Base-by-base conservation (phyloP, 2,797 vertebrate genomes). In the Coregonus sp. region DNA sequence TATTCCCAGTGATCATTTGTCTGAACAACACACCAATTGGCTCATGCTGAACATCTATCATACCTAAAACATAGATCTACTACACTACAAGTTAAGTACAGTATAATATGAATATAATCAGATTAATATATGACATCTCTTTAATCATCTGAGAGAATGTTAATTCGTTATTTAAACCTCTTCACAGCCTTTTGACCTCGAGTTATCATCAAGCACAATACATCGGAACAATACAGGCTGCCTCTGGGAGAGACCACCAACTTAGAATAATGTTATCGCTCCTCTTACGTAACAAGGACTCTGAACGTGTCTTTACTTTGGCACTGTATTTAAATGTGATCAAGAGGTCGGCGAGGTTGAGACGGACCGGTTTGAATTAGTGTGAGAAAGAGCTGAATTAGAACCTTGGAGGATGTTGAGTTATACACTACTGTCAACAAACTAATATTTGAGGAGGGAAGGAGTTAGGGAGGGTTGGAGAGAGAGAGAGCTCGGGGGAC, bases 391-490 rank as follows among this genome's bases (percentile, higher is more conserved):
- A 74, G 50, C 70, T 80, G 75, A 35, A 68, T 37, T 69, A 5
- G 33, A 18, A 69, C 16, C 66, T 69, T 74, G 67, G 18, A 29
- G 9, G 25, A 29, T 65, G 54, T 35, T 74, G 61, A 56, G 72
- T 75, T 40, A 65, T 50, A 72, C 75, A 80, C 73, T 82, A 20
- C 81, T 70, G 67, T 20, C 63, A 70, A 86, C 18, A 40, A 56
- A 51, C 25, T 25, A 56, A 75, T 47, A 75, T n/a, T 7, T 65
- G 2, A 65, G 61, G 9, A 72, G 78, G 72, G 78, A 89, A 74
- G 25, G 25, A 25, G 25, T 25, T 25, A 96, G 90, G 52, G 72
- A 95, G 7, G 7, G 0, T 0, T 2, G 40, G 25, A 40, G 40
- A 40, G 25, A 25, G 40, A 40, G 0, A 2, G 37, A 40, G 33